Conservation (phyloP, 2,113 vertebrate genomes). For the Apus apus region DNA sequence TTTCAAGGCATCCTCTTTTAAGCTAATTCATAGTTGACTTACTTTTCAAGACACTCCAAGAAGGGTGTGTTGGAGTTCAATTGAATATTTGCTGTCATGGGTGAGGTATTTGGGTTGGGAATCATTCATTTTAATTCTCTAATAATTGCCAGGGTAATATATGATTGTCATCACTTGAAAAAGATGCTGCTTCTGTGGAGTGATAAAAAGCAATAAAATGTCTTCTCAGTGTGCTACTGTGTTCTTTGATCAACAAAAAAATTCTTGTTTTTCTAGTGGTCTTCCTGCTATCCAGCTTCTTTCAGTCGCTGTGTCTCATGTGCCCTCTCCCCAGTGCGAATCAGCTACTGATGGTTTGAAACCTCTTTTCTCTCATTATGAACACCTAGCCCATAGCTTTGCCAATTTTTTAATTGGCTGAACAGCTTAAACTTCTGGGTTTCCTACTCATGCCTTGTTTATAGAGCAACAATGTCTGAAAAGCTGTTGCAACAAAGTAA, state of each 20-base stretch:
- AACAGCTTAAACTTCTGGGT: not conserved
- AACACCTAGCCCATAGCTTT: not conserved
- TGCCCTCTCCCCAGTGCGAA: not conserved
- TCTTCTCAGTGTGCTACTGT: not conserved
- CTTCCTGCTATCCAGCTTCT: not conserved
- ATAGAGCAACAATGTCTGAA: not conserved
- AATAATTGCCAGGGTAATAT: not conserved
- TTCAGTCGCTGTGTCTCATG: rapidly evolving
- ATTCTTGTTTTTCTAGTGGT: not conserved
- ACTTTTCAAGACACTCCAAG: not conserved
- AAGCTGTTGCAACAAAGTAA: not conserved
- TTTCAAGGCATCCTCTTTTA: slow-evolving; percentile 21
- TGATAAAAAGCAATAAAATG: not conserved
- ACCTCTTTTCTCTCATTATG: not conserved
- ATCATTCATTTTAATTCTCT: not conserved
- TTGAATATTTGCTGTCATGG: not conserved
- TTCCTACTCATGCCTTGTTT: not conserved
- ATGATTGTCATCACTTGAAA: slow-evolving; percentile 3
- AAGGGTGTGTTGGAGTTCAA: slow-evolving; percentile 2
- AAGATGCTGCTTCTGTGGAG: not conserved
- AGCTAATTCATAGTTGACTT: not conserved
- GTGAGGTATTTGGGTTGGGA: slow-evolving; percentile 1
- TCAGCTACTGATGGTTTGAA: not conserved
- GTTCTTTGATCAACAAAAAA: not conserved
- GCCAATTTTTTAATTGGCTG: not conserved